Evolutionary conservation across 2,888 invertebrate genomes (phyloP).

Genomic region (Pseudeuparius sepicola): DNA sequence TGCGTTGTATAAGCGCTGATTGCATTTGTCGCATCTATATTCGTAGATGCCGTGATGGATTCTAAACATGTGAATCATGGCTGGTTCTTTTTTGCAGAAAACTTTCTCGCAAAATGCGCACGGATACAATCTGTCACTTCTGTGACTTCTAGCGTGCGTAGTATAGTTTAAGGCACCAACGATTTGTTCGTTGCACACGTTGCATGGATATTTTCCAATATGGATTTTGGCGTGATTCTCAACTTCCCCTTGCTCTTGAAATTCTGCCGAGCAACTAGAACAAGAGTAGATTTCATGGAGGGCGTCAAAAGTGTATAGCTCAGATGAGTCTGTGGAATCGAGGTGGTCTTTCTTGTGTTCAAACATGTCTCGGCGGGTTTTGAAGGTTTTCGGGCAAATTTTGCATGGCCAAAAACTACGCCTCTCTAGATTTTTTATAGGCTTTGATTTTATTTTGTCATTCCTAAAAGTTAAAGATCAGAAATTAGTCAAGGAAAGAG

Average conservation of each 20-base stretch:
- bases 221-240: constrained; percentile 15
- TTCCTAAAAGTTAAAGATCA: too few species aligned
- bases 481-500: too few species aligned
- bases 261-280: not conserved
- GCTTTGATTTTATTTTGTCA: too few species aligned
- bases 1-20: too few species aligned
- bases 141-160: constrained; percentile 7
- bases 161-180: too few species aligned
- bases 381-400: constrained; percentile 14
- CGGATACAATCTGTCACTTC: constrained; percentile 9
- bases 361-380: constrained; percentile 12
- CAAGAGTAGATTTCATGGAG: not conserved
- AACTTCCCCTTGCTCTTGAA: not conserved
- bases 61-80: too few species aligned
- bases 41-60: too few species aligned
- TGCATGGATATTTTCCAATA: constrained; percentile 9
- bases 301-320: constrained; percentile 1
- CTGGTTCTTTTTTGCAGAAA: too few species aligned
- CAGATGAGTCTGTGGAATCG: too few species aligned
- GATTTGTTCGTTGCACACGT: constrained; percentile 13
- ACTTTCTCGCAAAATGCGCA: constrained; percentile 8
- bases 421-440: too few species aligned
- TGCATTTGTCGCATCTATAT: too few species aligned
- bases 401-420: constrained; percentile 16
- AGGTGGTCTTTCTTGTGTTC: constrained; percentile 15